Evolutionary conservation across 2,797 vertebrate genomes (phyloP).

Genomic region (Crenuchus spilurus): DNA sequence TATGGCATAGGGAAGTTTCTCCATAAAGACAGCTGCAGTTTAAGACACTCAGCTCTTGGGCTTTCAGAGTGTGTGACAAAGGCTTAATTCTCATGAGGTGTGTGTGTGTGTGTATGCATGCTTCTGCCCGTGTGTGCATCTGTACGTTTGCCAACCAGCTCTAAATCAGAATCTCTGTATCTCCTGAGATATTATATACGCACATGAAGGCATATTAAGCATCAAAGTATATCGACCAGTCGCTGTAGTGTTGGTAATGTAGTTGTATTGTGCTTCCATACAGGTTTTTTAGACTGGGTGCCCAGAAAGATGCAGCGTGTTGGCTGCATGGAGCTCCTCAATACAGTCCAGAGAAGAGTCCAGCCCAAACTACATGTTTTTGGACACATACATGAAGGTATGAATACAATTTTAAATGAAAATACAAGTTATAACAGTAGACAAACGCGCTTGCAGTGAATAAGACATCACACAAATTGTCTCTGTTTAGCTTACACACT

Average conservation of each 20-base stretch:
- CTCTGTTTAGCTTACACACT: not conserved
- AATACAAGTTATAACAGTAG: too few relatives aligned
- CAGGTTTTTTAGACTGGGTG: conserved; percentile 97
- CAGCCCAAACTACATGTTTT: conserved; percentile 94
- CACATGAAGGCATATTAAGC: conserved; percentile 3
- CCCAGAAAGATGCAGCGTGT: conserved; percentile 97
- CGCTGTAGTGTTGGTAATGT: not conserved
- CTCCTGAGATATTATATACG: conserved; percentile 10
- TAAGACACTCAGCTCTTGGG: conserved; percentile 50
- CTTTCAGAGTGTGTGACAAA: conserved; percentile 47
- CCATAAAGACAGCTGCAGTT: conserved; percentile 48
- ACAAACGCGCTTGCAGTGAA: not conserved
- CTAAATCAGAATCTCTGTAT: conserved; percentile 19
- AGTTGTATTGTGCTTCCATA: not conserved
- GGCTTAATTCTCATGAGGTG: conserved; percentile 48
- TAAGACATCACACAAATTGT: conserved; percentile 2
- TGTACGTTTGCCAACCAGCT: conserved; percentile 26
- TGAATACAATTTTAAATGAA: too few relatives aligned
- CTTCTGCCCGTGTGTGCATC: conserved; percentile 22
- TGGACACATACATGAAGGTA: conserved; percentile 97
- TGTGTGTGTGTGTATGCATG: conserved; percentile 14
- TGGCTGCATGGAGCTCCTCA: conserved; percentile 94
- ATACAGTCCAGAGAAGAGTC: conserved; percentile 93
- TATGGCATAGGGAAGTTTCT: conserved; percentile 37
- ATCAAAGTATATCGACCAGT: not conserved